Percentiles rank a stretch among this genome's conserved stretches.
These are phyloP conservation scores for Heteractis magnifica DNA, from an alignment of 92 coral and sea anemone genomes.

Conservation along the genomic window DNA sequence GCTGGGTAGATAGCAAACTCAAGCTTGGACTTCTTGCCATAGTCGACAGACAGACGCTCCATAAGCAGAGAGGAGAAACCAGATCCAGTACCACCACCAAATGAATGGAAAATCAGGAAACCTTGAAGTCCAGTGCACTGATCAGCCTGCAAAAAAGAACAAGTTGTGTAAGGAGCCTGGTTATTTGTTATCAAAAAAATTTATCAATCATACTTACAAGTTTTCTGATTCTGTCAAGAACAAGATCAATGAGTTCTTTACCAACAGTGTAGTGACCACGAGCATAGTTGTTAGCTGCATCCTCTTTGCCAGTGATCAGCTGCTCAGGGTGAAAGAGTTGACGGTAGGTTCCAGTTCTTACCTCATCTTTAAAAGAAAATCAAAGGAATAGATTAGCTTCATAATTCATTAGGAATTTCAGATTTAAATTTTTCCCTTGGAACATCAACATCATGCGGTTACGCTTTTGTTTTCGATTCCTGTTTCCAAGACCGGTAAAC, in stretches of 20 bases:
- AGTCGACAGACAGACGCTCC: slow-evolving; percentile 91
- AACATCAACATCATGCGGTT: background rate
- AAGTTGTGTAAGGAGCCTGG: background rate
- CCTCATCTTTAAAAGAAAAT: slow-evolving; percentile 60
- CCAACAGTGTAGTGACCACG: slow-evolving; percentile 98
- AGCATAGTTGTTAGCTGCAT: slow-evolving; percentile 96
- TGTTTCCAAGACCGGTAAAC: slow-evolving; percentile 4
- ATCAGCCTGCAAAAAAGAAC: slow-evolving; percentile 73
- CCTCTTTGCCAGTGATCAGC: slow-evolving; percentile 91
- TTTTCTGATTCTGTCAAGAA: slow-evolving; percentile 68
- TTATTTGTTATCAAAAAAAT: background rate
- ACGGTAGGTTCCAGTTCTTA: slow-evolving; percentile 83
- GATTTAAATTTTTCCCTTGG: background rate
- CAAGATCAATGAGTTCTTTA: slow-evolving; percentile 63
- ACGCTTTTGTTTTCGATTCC: background rate
- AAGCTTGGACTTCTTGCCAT: slow-evolving; percentile 38
- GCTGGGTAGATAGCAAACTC: slow-evolving; percentile 92
- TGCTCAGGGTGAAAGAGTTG: slow-evolving; percentile 91
- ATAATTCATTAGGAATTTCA: background rate
- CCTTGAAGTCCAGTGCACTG: slow-evolving; percentile 96
- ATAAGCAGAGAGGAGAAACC: slow-evolving; percentile 93
- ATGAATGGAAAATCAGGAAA: slow-evolving; percentile 88
- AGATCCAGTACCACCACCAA: slow-evolving; percentile 94
- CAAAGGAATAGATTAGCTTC: background rate
- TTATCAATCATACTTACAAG: slow-evolving; percentile 39